Evolutionary conservation across 2,113 vertebrate genomes (phyloP).

Genomic region (Rhynchopsitta pachyrhyncha): DNA sequence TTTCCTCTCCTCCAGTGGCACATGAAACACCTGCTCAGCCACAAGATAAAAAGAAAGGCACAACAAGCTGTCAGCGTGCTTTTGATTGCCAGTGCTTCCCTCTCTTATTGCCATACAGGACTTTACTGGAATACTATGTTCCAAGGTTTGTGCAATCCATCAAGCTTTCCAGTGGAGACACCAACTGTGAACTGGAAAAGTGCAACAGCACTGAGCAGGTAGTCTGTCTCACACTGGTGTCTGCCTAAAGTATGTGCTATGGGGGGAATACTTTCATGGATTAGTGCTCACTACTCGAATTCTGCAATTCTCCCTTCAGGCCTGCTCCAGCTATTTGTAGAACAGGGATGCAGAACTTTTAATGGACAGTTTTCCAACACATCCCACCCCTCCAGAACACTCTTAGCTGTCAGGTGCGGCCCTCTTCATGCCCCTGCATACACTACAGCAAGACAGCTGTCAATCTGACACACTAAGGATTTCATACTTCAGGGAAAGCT

Average conservation of each 20-base stretch:
- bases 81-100: not conserved
- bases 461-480: not conserved
- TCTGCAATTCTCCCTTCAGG: not conserved
- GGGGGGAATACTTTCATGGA: not conserved
- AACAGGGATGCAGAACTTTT: not conserved
- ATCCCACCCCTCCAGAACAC: not conserved
- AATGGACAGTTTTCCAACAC: not conserved
- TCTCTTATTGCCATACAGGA: not conserved
- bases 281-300: not conserved
- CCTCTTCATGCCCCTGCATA: not conserved
- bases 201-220: not conserved
- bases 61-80: not conserved
- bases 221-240: not conserved
- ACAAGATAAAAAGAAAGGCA: not conserved
- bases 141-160: not conserved
- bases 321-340: not conserved
- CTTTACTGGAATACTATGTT: not conserved
- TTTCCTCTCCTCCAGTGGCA: constrained; percentile 96
- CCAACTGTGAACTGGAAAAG: not conserved
- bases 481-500: not conserved
- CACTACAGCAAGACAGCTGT: not conserved
- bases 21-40: constrained; percentile 90
- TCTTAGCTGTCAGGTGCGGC: not conserved
- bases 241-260: not conserved
- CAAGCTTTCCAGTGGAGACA: not conserved